Percentiles rank a stretch among this genome's conserved stretches.
These are phyloP conservation scores for Porites cylindrica DNA, from an alignment of 92 coral and sea anemone genomes.

Conservation along the genomic window DNA sequence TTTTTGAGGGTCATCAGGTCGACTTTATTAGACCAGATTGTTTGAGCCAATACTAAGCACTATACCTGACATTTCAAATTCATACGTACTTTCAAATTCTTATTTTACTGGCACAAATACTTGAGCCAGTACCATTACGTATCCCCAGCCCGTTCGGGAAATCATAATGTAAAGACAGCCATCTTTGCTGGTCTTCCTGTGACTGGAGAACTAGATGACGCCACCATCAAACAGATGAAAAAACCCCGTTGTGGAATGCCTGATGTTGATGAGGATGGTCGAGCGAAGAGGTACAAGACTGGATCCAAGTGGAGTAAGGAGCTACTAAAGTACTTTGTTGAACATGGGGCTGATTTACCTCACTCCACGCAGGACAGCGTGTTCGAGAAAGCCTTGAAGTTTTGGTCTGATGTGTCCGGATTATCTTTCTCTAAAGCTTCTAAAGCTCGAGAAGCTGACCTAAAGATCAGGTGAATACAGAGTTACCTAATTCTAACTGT, in stretches of 20 bases:
- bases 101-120: constrained; percentile 39
- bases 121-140: constrained; percentile 65
- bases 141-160: constrained; percentile 64
- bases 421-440: constrained; percentile 58
- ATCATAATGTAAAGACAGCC: constrained; percentile 57
- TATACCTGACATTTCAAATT: no score
- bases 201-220: constrained; percentile 60
- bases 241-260: constrained; percentile 72
- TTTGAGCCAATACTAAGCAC: no score
- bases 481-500: neutral
- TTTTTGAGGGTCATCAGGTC: no score
- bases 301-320: constrained; percentile 54
- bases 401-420: constrained; percentile 80
- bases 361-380: constrained; percentile 40
- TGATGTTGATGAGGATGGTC: constrained; percentile 52
- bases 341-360: constrained; percentile 54
- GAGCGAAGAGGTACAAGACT: constrained; percentile 41
- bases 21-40: no score
- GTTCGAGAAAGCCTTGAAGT: constrained; percentile 63
- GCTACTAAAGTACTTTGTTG: constrained; percentile 50
- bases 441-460: constrained; percentile 49
- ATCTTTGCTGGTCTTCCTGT: constrained; percentile 59
- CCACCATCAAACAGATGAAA: constrained; percentile 59
- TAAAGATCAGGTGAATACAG: constrained; percentile 59
- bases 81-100: neutral